phyloP scores from a whole-genome alignment of 92 coral and sea anemone species.

The Phenganax stokvisi region DNA sequence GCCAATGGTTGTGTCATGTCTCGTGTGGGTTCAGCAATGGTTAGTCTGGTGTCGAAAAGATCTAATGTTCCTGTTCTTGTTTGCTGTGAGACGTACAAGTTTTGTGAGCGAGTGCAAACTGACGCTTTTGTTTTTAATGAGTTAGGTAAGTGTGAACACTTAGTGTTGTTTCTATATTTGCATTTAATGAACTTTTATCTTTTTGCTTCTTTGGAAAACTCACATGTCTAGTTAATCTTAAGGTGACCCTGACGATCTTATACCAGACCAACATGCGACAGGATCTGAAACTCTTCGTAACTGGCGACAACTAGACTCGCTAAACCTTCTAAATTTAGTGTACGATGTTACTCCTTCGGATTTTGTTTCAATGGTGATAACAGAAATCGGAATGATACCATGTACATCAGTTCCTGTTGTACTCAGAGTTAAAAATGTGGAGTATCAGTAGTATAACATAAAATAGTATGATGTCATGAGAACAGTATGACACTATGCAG shows the following conservation, averaged over 20 bases:
- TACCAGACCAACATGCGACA: constrained; percentile 62
- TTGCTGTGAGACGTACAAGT: constrained; percentile 98
- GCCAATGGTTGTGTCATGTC: constrained; percentile 99
- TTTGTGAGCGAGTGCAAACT: constrained; percentile 89
- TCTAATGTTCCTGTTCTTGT: constrained; percentile 92
- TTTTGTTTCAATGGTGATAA: constrained; percentile 93
- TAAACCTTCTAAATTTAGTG: constrained; percentile 75
- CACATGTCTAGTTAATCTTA: background rate
- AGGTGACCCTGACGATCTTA: constrained; percentile 98
- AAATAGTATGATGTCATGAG: background rate
- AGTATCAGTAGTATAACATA: constrained; percentile 34
- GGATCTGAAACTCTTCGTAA: constrained; percentile 62
- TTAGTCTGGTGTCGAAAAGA: constrained; percentile 95
- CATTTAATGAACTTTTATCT: too few relatives aligned
- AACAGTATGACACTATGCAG: background rate
- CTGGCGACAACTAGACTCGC: constrained; percentile 80
- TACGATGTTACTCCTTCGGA: constrained; percentile 96
- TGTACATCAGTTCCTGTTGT: constrained; percentile 99
- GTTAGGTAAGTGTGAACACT: constrained; percentile 53
- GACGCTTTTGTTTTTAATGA: constrained; percentile 97
- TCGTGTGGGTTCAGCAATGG: constrained; percentile 94
- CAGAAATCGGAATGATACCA: constrained; percentile 99
- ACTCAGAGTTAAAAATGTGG: constrained; percentile 89
- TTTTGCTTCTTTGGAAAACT: too few relatives aligned
- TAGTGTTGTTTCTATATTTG: too few relatives aligned